Evolutionary conservation across 64 coral and sea anemone genomes (phyloP), one percentile per base, ranked within the genome.

Genomic region (Porites lutea): DNA sequence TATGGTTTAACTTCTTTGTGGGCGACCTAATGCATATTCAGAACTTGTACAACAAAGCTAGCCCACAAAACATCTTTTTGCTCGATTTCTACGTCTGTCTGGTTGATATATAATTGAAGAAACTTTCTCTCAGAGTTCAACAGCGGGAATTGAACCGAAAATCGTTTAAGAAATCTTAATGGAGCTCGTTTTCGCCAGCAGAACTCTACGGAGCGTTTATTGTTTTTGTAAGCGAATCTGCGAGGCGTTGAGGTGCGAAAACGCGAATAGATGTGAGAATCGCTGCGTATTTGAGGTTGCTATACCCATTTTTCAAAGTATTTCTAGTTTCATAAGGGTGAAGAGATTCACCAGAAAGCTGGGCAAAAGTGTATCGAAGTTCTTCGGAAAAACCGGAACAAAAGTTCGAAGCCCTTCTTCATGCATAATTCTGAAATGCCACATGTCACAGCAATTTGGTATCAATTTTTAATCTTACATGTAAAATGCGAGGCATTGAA

Each of bases 381-480:
- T 48, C 52, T 21, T 47, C 46, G 5, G 61, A 16, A 13, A 67
- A 84, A 67, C 6, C 18, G 61, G 81, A 84, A 63, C 63, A 84
- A 84, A 84, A 84, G 63, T 52, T 84, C 81, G 37, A 84, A 60
- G 19, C 22, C 59, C 60, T 83, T 75, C 6, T 97, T 97, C 95
- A 97, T 97, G 91, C 88, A 91, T 97, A 90, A 97, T 97, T 97
- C 95, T 91, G 65, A 18, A 65, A 79, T 93, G 92, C 95, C 95
- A 97, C 95, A 97, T 97, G 95, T 97, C 92, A 97, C 62, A 89
- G 82, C 89, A 88, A 94, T 77, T 86, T 59, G 70, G 86, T 90
- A 97, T 97, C 92, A 97, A 97, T 97, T 97, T 97, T 97, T 97
- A 97, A 97, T 97, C 88, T 94, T 89, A 89, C 87, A 88, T 54